Evolutionary conservation across 1,140 invertebrate species (phyloP).

Genomic region (Diachasmimorpha longicaudata): DNA sequence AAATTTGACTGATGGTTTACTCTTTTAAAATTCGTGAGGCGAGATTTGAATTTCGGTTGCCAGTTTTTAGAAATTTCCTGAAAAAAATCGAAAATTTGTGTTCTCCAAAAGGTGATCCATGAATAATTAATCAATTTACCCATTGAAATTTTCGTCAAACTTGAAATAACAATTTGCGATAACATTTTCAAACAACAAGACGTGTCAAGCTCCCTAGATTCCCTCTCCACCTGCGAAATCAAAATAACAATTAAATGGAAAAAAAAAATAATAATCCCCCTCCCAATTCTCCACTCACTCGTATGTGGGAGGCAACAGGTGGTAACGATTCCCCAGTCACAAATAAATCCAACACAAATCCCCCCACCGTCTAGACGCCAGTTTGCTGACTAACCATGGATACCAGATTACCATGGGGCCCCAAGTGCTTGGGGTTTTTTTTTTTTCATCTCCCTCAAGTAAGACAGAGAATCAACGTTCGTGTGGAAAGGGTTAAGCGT

Average conservation of each 20-base stretch:
- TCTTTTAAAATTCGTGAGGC: too few relatives aligned
- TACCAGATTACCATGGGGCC: constrained; percentile 23
- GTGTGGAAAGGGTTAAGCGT: constrained; percentile 3
- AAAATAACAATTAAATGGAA: background rate
- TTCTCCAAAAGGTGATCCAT: too few relatives aligned
- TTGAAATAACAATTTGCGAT: too few relatives aligned
- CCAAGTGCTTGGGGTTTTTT: background rate
- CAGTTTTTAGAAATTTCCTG: too few relatives aligned
- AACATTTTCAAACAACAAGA: too few relatives aligned
- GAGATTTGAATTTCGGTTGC: too few relatives aligned
- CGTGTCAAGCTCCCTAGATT: too few relatives aligned
- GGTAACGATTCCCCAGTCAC: constrained; percentile 47
- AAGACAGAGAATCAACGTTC: background rate
- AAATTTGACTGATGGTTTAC: too few relatives aligned
- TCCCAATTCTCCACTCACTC: background rate
- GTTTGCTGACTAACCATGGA: constrained; percentile 45
- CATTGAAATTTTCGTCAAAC: too few relatives aligned
- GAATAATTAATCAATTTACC: too few relatives aligned
- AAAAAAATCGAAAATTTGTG: too few relatives aligned
- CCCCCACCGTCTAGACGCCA: constrained; percentile 46
- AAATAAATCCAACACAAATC: constrained; percentile 58
- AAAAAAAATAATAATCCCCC: background rate
- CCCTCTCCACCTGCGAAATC: too few relatives aligned
- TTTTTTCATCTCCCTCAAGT: background rate
- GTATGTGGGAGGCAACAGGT: constrained; percentile 56